These are phyloP conservation scores for Macrosteles quadrilineatus DNA, from an alignment of 1,140 invertebrate genomes.

Conservation along the genomic window DNA sequence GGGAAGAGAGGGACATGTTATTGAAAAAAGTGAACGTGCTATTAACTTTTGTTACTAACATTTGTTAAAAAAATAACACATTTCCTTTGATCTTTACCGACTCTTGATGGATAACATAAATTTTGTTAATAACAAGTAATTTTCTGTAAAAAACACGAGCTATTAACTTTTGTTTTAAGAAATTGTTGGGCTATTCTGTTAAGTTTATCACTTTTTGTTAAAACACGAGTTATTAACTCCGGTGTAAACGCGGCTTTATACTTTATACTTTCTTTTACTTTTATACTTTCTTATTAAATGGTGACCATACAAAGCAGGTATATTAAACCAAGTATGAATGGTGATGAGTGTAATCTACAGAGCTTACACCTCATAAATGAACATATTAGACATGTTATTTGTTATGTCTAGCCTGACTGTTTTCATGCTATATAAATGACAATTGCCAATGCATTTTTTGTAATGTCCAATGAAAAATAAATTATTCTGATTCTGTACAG, in stretches of 20 bases:
- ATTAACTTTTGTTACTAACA: slow-evolving; percentile 21
- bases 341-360: too few relatives aligned
- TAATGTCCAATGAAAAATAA: too few relatives aligned
- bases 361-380: too few relatives aligned
- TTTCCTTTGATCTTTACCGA: slow-evolving; percentile 17
- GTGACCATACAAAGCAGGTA: too few relatives aligned
- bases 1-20: slow-evolving; percentile 24
- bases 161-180: slow-evolving; percentile 19
- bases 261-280: too few relatives aligned
- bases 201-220: slow-evolving; percentile 18
- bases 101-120: slow-evolving; percentile 25
- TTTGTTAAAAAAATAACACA: slow-evolving; percentile 25
- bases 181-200: slow-evolving; percentile 9
- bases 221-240: slow-evolving; percentile 26
- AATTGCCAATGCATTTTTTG: too few relatives aligned
- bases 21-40: slow-evolving; percentile 7
- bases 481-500: too few relatives aligned
- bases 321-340: too few relatives aligned
- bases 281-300: too few relatives aligned
- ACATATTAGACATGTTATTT: too few relatives aligned
- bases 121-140: slow-evolving; percentile 17
- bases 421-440: too few relatives aligned
- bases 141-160: slow-evolving; percentile 25
- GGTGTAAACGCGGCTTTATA: slow-evolving; percentile 10
- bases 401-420: too few relatives aligned